Conservation (phyloP, 1,140 invertebrate species). For the Pseudomyrmex concolor region DNA sequence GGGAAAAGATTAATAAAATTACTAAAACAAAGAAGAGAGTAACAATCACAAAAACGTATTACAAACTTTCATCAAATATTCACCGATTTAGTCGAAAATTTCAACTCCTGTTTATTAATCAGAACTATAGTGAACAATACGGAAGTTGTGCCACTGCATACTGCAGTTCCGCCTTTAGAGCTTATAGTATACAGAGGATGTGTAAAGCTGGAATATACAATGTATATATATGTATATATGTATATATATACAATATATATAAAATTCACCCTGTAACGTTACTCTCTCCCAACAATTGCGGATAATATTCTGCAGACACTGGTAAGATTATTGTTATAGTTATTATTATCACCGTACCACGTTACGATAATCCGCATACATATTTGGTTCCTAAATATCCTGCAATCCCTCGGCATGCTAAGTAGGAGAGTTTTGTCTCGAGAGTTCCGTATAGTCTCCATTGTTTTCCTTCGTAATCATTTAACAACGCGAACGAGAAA, state of each 20-base stretch:
- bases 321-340: slow-evolving; percentile 54
- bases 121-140: slow-evolving; percentile 28
- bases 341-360: slow-evolving; percentile 45
- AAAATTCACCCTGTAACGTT: slow-evolving; percentile 43
- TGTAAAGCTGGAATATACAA: slow-evolving; percentile 27
- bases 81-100: not conserved
- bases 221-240: no score
- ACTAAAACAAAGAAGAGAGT: no score
- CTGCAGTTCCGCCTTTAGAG: slow-evolving; percentile 21
- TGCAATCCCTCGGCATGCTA: slow-evolving; percentile 21
- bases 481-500: not conserved
- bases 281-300: slow-evolving; percentile 43
- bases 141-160: slow-evolving; percentile 13
- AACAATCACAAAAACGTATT: no score
- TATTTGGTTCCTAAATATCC: slow-evolving; percentile 29
- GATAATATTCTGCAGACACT: slow-evolving; percentile 1
- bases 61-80: not conserved
- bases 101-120: slow-evolving; percentile 32
- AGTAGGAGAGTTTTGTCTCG: slow-evolving; percentile 22
- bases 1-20: not conserved
- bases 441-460: not conserved
- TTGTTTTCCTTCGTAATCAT: not conserved
- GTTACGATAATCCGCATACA: slow-evolving; percentile 50
- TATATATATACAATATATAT: no score
- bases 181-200: slow-evolving; percentile 13